Evolutionary conservation across 2,797 vertebrate species (phyloP).

Genomic region (Argya squamiceps): DNA sequence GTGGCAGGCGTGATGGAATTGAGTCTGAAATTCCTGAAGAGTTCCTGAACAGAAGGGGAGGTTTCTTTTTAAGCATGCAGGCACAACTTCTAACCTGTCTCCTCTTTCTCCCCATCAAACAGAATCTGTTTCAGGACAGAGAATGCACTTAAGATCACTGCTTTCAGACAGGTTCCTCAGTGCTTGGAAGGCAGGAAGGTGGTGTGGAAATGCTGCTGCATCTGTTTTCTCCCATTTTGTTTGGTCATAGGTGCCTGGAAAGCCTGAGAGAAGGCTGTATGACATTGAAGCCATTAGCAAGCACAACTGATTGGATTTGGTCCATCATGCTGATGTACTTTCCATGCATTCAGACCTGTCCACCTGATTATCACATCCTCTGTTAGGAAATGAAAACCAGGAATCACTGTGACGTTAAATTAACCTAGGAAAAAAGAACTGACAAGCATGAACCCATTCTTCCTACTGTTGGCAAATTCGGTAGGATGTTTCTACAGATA

Average conservation of each 20-base stretch:
- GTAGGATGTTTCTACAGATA: not conserved
- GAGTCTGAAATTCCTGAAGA: not conserved
- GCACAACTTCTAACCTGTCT: not conserved
- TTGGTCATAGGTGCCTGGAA: not conserved
- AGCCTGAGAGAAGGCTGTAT: not conserved
- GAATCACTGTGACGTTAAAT: not conserved
- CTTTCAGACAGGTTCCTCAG: not conserved
- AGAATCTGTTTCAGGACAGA: not conserved
- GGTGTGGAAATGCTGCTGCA: not conserved
- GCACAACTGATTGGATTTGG: not conserved
- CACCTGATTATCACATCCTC: not conserved
- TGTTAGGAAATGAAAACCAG: not conserved
- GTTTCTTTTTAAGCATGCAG: not conserved
- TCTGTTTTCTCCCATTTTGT: not conserved
- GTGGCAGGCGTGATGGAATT: not conserved
- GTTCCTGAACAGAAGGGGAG: not conserved
- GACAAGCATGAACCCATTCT: not conserved
- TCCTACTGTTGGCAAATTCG: not conserved
- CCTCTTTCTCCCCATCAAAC: not conserved
- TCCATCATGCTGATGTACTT: not conserved
- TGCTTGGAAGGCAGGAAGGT: not conserved
- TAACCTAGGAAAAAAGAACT: not conserved
- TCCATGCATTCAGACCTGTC: not conserved
- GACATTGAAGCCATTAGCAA: not conserved
- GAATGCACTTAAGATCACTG: not conserved